Conservation (phyloP, 1,140 invertebrate genomes). For the Cardiocondyla obscurior region DNA sequence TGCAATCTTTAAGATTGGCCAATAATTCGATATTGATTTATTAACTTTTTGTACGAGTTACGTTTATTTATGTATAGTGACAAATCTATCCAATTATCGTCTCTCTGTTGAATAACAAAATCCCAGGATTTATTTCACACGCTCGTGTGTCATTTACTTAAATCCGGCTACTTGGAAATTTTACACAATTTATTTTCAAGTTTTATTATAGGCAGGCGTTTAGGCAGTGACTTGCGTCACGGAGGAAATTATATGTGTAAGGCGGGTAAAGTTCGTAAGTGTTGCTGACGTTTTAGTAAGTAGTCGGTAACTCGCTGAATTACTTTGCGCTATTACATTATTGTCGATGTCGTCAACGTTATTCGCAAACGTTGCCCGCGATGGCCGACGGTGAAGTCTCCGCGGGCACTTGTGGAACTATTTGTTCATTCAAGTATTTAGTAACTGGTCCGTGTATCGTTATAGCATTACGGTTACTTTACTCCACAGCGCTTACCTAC, state of each 20-base stretch:
- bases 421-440: constrained; percentile 41
- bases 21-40: too few species aligned
- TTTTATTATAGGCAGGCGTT: neutral
- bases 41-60: too few species aligned
- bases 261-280: constrained; percentile 65
- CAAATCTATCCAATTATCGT: too few species aligned
- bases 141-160: too few species aligned
- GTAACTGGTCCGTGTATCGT: constrained; percentile 1
- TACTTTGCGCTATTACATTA: constrained; percentile 74
- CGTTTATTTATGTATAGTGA: too few species aligned
- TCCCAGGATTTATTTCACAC: too few species aligned
- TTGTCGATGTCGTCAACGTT: constrained; percentile 72
- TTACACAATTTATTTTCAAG: neutral
- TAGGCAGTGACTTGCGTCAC: neutral
- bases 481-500: neutral
- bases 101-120: too few species aligned
- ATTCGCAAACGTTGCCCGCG: constrained; percentile 61
- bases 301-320: constrained; percentile 73
- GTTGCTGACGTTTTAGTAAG: constrained; percentile 70
- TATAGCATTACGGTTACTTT: constrained; percentile 1
- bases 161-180: neutral
- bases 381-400: constrained; percentile 60
- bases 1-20: too few species aligned
- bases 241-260: constrained; percentile 33
- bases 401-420: constrained; percentile 53